These are phyloP conservation scores for Sialis lutaria DNA, from an alignment of 2,888 invertebrate genomes.

Conservation along the genomic window DNA sequence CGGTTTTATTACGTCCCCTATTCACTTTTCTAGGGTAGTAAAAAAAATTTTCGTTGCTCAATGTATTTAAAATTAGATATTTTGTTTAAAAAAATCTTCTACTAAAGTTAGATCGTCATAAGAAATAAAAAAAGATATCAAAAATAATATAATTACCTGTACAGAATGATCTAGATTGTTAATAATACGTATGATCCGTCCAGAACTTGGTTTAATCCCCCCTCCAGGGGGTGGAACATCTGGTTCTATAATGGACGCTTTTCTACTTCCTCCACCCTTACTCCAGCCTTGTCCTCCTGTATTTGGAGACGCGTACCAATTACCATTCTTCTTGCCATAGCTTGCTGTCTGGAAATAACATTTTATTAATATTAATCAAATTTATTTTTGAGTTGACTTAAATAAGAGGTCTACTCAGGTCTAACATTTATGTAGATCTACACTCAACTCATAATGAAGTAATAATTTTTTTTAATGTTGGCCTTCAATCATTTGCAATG, in stretches of 20 bases:
- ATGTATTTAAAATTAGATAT: too few relatives aligned
- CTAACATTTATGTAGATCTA: neutral
- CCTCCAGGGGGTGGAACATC: constrained; percentile 53
- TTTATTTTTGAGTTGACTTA: neutral
- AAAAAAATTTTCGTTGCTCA: too few relatives aligned
- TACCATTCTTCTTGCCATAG: constrained; percentile 81
- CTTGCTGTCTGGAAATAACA: constrained; percentile 51
- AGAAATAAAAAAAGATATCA: too few relatives aligned
- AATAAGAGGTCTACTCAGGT: constrained; percentile 4
- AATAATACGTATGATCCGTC: constrained; percentile 79
- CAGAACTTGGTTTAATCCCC: constrained; percentile 58
- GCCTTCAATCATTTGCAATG: too few relatives aligned
- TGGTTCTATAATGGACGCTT: constrained; percentile 69
- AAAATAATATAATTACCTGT: constrained; percentile 36
- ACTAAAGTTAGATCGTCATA: too few relatives aligned
- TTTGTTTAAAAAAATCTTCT: too few relatives aligned
- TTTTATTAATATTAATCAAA: too few relatives aligned
- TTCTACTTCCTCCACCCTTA: constrained; percentile 53
- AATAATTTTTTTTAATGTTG: neutral
- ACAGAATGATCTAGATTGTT: constrained; percentile 86
- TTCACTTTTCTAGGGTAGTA: too few relatives aligned
- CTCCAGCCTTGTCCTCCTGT: constrained; percentile 35
- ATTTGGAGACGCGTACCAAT: constrained; percentile 58
- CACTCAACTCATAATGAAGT: neutral
- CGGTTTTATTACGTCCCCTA: too few relatives aligned